Evolutionary conservation across 2,888 invertebrate species (phyloP).

Genomic region (Mallateleia sp.): DNA sequence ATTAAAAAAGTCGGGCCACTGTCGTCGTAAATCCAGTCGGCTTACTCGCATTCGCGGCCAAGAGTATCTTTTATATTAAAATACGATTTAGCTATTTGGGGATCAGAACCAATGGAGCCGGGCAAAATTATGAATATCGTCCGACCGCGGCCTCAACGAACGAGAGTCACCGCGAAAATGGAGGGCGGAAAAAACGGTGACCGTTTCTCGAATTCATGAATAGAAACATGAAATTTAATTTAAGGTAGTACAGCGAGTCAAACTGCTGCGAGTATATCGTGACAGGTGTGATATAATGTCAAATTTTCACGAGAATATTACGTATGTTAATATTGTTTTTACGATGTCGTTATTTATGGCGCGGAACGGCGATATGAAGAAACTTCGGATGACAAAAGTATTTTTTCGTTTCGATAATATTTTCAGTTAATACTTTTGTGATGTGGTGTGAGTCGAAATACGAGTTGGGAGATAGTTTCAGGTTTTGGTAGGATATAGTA

Average conservation of each 20-base stretch:
- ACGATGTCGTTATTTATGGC: no score
- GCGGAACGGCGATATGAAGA: no score
- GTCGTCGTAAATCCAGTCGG: constrained; percentile 39
- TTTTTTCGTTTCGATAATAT: no score
- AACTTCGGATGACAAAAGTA: no score
- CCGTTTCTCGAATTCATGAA: constrained; percentile 58
- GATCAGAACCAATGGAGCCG: constrained; percentile 17
- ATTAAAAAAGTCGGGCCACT: constrained; percentile 66
- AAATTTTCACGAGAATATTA: background rate
- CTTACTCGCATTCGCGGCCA: constrained; percentile 5
- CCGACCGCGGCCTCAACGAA: background rate
- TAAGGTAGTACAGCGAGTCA: constrained; percentile 43
- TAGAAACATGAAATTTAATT: constrained; percentile 69
- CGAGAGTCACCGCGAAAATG: constrained; percentile 3
- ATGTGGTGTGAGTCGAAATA: no score
- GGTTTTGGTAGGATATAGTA: no score
- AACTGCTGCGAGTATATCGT: background rate
- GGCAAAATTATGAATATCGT: constrained; percentile 21
- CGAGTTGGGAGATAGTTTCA: no score
- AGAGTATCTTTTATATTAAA: constrained; percentile 49
- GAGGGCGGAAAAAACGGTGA: constrained; percentile 4
- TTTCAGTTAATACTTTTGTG: no score
- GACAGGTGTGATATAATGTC: background rate
- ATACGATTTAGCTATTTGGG: constrained; percentile 34
- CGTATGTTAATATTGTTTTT: background rate